A percentile compares a stretch with the other conserved stretches of the same genome.
phyloP scores from a whole-genome alignment of 2,797 vertebrate species.

The Brotula barbata region DNA sequence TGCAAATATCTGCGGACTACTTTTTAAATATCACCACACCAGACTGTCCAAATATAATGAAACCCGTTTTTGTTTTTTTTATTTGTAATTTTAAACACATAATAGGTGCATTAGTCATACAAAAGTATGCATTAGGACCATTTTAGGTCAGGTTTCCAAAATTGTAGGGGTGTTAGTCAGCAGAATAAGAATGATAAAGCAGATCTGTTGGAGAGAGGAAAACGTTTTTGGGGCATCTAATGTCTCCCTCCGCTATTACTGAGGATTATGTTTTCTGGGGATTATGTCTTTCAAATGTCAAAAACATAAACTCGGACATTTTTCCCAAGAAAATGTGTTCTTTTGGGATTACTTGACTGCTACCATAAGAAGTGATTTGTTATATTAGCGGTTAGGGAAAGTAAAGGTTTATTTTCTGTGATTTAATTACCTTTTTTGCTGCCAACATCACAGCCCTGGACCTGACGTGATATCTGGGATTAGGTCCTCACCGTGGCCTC shows the following conservation, averaged over 20 bases:
- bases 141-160: slow-evolving; percentile 9
- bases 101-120: background rate
- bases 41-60: background rate
- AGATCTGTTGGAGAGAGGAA: slow-evolving; percentile 19
- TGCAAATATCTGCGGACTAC: background rate
- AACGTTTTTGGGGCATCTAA: slow-evolving; percentile 4
- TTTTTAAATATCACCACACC: background rate
- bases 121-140: slow-evolving; percentile 2
- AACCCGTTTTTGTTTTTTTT: no score
- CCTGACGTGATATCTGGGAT: no score
- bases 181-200: slow-evolving; percentile 26
- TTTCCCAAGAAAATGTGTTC: no score
- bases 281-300: no score
- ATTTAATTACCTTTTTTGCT: slow-evolving; percentile 31
- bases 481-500: no score
- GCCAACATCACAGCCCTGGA: slow-evolving; percentile 31
- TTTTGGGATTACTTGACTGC: no score
- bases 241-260: slow-evolving; percentile 4
- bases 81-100: no score
- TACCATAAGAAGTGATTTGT: no score
- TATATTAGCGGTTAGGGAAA: no score
- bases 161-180: slow-evolving; percentile 30
- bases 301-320: background rate
- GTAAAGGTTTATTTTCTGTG: no score
- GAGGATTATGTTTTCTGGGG: no score